Evolutionary conservation across 2,113 vertebrate genomes (phyloP).

Genomic region (Noctilio leporinus): DNA sequence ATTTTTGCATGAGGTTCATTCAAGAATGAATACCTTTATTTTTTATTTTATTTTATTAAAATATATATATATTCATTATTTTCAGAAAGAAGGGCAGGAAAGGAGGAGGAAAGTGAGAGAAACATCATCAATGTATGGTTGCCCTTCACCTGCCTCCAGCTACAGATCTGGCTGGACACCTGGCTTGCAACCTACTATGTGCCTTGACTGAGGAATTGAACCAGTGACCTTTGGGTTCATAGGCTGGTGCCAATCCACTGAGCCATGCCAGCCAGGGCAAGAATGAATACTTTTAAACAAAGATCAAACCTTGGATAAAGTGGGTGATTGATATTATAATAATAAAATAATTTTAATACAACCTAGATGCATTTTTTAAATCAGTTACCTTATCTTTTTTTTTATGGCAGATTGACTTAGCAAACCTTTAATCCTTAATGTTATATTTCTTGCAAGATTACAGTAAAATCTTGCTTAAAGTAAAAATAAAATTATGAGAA

Average conservation of each 20-base stretch:
- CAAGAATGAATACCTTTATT: background rate
- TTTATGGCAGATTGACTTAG: background rate
- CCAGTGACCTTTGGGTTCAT: too few relatives aligned
- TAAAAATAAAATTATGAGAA: background rate
- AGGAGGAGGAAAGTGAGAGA: too few relatives aligned
- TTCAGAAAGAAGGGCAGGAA: too few relatives aligned
- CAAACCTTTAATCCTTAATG: background rate
- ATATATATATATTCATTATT: too few relatives aligned
- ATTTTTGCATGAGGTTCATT: background rate
- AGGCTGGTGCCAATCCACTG: too few relatives aligned
- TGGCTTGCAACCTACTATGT: too few relatives aligned
- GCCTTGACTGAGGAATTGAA: too few relatives aligned
- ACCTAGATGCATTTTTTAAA: background rate
- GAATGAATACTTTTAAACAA: background rate
- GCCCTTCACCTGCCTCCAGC: too few relatives aligned
- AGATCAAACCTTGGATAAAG: background rate
- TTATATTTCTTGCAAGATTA: background rate
- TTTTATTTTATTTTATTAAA: too few relatives aligned
- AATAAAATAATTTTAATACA: background rate
- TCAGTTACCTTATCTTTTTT: background rate
- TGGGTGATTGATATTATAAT: background rate
- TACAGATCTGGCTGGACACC: too few relatives aligned
- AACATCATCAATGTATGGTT: too few relatives aligned
- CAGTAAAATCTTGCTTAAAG: background rate
- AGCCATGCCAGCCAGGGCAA: too few relatives aligned